A percentile compares a stretch with the other conserved stretches of the same genome.
Conservation (phyloP, 2,888 invertebrate genomes). For the Agriopis leucophaearia region DNA sequence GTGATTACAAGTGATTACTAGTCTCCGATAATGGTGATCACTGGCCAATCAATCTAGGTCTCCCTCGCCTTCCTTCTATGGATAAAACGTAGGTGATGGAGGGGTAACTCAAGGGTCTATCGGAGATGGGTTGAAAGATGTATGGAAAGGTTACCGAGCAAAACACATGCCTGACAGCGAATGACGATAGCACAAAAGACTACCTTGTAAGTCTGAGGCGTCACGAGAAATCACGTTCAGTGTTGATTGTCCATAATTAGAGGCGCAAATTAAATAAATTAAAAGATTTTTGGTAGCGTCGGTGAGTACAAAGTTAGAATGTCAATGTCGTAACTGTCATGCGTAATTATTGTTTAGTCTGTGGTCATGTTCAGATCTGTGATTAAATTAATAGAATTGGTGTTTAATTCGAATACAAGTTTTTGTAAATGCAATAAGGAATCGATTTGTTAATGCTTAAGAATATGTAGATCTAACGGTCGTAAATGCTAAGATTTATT, state of each 20-base stretch:
- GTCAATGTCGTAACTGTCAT: constrained; percentile 69
- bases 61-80: constrained; percentile 52
- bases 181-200: constrained; percentile 81
- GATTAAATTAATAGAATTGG: not conserved
- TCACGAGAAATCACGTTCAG: constrained; percentile 73
- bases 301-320: constrained; percentile 55
- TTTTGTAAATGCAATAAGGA: constrained; percentile 17
- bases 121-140: constrained; percentile 52
- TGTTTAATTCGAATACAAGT: constrained; percentile 14
- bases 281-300: constrained; percentile 69
- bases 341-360: constrained; percentile 14
- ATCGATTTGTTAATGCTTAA: constrained; percentile 5
- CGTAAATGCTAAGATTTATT: constrained; percentile 11
- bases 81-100: constrained; percentile 32
- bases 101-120: constrained; percentile 49
- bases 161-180: constrained; percentile 73
- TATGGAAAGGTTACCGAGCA: constrained; percentile 72
- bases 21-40: constrained; percentile 74
- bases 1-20: constrained; percentile 81
- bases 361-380: constrained; percentile 6
- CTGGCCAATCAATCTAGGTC: constrained; percentile 57
- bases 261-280: constrained; percentile 81
- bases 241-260: constrained; percentile 80
- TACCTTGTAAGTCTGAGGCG: constrained; percentile 81
- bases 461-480: constrained; percentile 13